Evolutionary conservation across 2,888 invertebrate genomes (phyloP), one percentile per base, ranked within the genome.

Genomic region (Mythimna albipuncta): DNA sequence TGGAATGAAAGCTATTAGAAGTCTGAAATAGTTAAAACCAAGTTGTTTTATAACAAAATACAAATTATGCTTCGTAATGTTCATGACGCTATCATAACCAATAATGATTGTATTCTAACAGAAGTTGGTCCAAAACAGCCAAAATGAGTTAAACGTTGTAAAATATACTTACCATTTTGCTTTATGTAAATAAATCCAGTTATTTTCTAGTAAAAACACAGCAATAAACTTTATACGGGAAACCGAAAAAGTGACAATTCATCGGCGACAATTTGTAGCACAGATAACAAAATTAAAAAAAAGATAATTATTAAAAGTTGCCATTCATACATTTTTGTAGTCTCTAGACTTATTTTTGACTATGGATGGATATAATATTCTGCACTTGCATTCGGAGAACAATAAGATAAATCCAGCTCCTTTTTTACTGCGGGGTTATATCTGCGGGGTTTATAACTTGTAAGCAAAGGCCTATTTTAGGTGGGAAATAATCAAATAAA

Each of bases 231-330:
- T 76, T 72, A 82, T 72, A 83, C 83, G 79, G 79, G 83, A 90
- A 91, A 91, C 86, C 91, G 90, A 93, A 95, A 94, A 94, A 90
- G 69, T 94, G 94, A 95, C 95, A 94, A 94, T 93, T 95, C 95
- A 95, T 95, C 90, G 89, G 77, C 86, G 77, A 88, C 82, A 82
- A 72, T 78, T 67, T 77, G 21, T 10, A n/a, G 32, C 58, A 86
- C 69, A 85, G 80, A 82, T 65, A 16, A 80, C 35, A 47, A 82
- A 69, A 67, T n/a, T 21, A 58, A 32, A 38, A 32, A 38, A 38
- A 47, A 6, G 6, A 16, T 47, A 16, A 13, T 5, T 47, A 3
- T 13, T 4, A 19, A 77, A 47, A 38, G 35, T 71, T 71, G 32
- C 57, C 75, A 79, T 63, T 57, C 13, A 76, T n/a, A 67, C n/a